phyloP scores from a whole-genome alignment of 1,140 invertebrate genomes.

The Pachyrhynchus sulphureomaculatus region DNA sequence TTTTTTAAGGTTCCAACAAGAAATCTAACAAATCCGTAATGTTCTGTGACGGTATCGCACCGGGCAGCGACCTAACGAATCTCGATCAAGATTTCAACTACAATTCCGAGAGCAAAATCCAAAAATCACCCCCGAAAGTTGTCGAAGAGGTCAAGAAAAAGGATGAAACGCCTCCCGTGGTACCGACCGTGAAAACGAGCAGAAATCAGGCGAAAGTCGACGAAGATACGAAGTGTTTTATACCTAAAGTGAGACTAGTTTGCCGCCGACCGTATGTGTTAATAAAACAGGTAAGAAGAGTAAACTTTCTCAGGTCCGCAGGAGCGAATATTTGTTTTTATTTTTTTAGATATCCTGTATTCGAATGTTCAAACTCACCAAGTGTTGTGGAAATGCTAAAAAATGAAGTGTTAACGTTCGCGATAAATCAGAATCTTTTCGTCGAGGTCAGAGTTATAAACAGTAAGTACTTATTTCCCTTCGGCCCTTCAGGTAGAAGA shows the following conservation, averaged over 20 bases:
- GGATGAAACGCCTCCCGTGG: not conserved
- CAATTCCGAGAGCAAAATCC: conserved; percentile 19
- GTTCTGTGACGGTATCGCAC: conserved; percentile 90
- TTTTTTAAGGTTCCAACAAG: conserved; percentile 55
- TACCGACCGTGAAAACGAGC: conserved; percentile 41
- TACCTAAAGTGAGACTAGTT: conserved; percentile 56
- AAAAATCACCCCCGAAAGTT: conserved; percentile 16
- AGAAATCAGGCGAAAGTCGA: conserved; percentile 55
- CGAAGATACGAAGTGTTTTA: conserved; percentile 59
- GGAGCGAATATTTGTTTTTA: too few relatives aligned
- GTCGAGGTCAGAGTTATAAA: conserved; percentile 76
- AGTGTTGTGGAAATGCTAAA: conserved; percentile 57
- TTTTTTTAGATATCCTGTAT: conserved; percentile 58
- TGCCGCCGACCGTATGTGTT: conserved; percentile 60
- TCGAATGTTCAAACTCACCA: conserved; percentile 58
- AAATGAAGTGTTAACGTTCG: conserved; percentile 72
- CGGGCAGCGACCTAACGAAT: conserved; percentile 85
- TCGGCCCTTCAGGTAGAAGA: too few relatives aligned
- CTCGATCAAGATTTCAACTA: conserved; percentile 57
- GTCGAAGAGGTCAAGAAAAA: not conserved
- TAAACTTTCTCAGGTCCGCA: too few relatives aligned
- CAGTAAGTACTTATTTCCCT: conserved; percentile 67
- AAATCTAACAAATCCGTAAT: conserved; percentile 76
- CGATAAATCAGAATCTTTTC: conserved; percentile 77
- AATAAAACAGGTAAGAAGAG: conserved; percentile 59